Conservation (phyloP, 2,888 invertebrate species). For the Cetonia aurata region DNA sequence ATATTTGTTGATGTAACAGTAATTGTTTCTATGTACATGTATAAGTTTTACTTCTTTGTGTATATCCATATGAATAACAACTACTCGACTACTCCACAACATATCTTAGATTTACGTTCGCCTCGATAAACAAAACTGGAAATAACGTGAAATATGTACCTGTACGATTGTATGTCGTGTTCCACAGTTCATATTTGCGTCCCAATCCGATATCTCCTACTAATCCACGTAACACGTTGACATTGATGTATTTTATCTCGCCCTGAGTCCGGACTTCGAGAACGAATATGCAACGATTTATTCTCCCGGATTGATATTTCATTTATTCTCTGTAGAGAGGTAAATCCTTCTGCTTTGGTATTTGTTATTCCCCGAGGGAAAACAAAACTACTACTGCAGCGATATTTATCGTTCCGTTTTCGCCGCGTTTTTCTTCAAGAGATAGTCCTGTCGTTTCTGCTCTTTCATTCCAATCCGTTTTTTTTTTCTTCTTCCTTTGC, state of each 20-base stretch:
- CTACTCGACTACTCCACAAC: too few species aligned
- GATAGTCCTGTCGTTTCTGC: conserved; percentile 8
- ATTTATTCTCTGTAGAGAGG: conserved; percentile 42
- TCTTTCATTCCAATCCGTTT: conserved; percentile 6
- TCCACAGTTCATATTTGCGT: conserved; percentile 20
- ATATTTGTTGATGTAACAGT: too few species aligned
- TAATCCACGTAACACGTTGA: conserved; percentile 31
- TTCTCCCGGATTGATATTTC: conserved; percentile 43
- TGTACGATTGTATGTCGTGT: conserved; percentile 16
- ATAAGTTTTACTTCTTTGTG: too few species aligned
- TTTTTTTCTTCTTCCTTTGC: conserved; percentile 5
- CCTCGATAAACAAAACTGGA: too few species aligned
- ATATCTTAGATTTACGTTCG: too few species aligned
- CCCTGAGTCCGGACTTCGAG: not conserved
- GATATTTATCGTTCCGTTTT: conserved; percentile 45
- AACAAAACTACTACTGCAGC: conserved; percentile 43
- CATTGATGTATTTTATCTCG: conserved; percentile 34
- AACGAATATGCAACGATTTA: conserved; percentile 43
- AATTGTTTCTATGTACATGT: too few species aligned
- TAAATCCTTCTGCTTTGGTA: conserved; percentile 40
- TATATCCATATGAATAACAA: too few species aligned
- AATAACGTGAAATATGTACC: too few species aligned
- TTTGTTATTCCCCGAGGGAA: conserved; percentile 39
- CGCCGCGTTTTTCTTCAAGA: conserved; percentile 29
- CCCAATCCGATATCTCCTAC: conserved; percentile 19